phyloP scores from a whole-genome alignment of 1,140 invertebrate genomes.

The Adelges cooleyi region DNA sequence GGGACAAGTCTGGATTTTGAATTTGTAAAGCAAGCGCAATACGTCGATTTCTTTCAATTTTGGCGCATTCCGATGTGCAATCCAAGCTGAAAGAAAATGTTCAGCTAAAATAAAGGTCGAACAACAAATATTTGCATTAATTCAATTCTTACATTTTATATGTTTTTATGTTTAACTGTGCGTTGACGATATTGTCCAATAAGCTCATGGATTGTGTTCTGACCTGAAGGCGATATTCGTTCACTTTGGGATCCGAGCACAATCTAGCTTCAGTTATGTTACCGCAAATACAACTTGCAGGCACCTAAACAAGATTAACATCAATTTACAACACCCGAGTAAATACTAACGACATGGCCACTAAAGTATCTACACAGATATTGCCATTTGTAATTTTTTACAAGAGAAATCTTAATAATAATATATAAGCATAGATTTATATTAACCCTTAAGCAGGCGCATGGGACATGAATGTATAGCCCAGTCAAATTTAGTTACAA shows the following conservation, averaged over 20 bases:
- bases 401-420: too few relatives aligned
- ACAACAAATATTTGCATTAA: too few relatives aligned
- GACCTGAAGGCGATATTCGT: conserved; percentile 8
- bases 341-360: too few relatives aligned
- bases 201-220: conserved; percentile 7
- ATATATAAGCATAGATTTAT: too few relatives aligned
- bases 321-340: too few relatives aligned
- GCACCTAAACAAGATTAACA: background rate
- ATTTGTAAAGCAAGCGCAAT: conserved; percentile 82
- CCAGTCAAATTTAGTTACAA: too few relatives aligned
- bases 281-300: conserved; percentile 5
- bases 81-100: conserved; percentile 58
- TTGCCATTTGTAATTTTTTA: too few relatives aligned
- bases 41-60: conserved; percentile 73
- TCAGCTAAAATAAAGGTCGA: too few relatives aligned
- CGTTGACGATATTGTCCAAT: background rate
- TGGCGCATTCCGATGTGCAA: conserved; percentile 83
- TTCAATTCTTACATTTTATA: conserved; percentile 5
- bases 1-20: conserved; percentile 70
- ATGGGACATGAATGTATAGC: too few relatives aligned
- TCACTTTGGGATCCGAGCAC: conserved; percentile 9
- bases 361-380: too few relatives aligned
- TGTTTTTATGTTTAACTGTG: background rate
- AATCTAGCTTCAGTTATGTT: conserved; percentile 2
- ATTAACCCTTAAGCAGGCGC: too few relatives aligned